Percentiles rank a stretch among this genome's conserved stretches.
These are phyloP conservation scores for Gymnosoma rotundatum DNA, from an alignment of 2,888 invertebrate genomes.

Conservation along the genomic window DNA sequence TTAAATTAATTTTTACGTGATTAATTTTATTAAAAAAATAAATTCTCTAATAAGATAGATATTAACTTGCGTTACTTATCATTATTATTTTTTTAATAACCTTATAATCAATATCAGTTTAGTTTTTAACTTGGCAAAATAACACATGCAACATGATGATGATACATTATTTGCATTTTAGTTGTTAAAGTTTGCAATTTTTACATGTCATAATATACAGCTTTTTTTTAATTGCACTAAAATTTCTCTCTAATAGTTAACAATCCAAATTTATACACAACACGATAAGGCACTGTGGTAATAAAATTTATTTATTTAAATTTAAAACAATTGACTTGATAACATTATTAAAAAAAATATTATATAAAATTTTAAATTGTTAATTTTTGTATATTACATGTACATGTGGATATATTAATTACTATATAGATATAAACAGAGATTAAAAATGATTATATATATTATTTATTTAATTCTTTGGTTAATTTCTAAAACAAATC, in stretches of 20 bases:
- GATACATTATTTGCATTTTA: no score
- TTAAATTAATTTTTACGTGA: no score
- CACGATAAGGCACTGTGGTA: constrained; percentile 5
- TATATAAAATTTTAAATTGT: background rate
- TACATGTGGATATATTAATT: constrained; percentile 17
- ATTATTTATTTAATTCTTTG: constrained; percentile 43
- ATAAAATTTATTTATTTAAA: constrained; percentile 4
- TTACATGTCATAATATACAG: no score
- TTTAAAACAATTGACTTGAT: constrained; percentile 22
- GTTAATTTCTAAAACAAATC: constrained; percentile 73
- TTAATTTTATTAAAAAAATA: no score
- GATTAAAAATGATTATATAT: background rate
- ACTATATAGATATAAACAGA: background rate
- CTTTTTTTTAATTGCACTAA: background rate
- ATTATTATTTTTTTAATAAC: no score
- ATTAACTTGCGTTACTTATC: no score
- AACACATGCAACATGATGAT: no score
- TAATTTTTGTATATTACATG: constrained; percentile 28
- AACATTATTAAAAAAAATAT: constrained; percentile 5
- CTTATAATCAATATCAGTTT: no score
- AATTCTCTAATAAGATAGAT: no score
- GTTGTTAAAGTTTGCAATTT: no score
- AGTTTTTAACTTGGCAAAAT: no score
- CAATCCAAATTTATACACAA: background rate
- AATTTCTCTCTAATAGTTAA: background rate